Base-by-base conservation (phyloP, 2,113 vertebrate species). In the Macrotis lagotis region DNA sequence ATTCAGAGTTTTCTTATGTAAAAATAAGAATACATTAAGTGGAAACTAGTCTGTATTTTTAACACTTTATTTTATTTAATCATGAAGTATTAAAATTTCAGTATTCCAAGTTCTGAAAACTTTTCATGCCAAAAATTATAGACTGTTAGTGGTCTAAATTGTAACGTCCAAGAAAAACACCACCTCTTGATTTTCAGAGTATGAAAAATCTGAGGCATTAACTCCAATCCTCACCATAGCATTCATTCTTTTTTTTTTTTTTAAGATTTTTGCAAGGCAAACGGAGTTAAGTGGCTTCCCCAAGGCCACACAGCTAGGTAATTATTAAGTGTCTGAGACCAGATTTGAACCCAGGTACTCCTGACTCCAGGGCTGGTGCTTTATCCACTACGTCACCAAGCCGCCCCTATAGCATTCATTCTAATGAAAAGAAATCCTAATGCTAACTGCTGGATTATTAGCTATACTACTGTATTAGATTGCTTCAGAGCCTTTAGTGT, bases 11-110 rank as follows among this genome's bases (percentile, higher is more conserved):
- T 94, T 90, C 94, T 28, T 48, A 4, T 90, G 95, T 92, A 95
- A 96, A 96, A 90, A 91, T 59, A 0, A 90, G 25, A 47, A 94
- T 91, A 51, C 0, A 92, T 51, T 95, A 95, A 89, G 90, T 91
- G 37, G 66, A 96, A 95, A 53, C 7, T 91, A 44, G 3, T 31
- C 91, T 49, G 3, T 8, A 90, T 9, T 52, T 55, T 92, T 92
- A 92, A 89, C 8, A 93, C 66, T 94, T 94, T 95, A 89, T 16
- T 6, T 94, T 96, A 8, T 91, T 0, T 94, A 90, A 91, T 94
- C 93, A 51, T 44, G 89, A 51, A 49, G 88, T 50, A 3, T 1
- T 93, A 55, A 51, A 59, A 88, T 92, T 96, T 91, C 16, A 94
- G 50, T 16, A 48, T 51, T 88, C 3, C 5, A 88, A 9, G 52